Evolutionary conservation across 2,888 invertebrate genomes (phyloP), one percentile per base, ranked within the genome.

Genomic region (Pseudococcus jackbeardsleyi): DNA sequence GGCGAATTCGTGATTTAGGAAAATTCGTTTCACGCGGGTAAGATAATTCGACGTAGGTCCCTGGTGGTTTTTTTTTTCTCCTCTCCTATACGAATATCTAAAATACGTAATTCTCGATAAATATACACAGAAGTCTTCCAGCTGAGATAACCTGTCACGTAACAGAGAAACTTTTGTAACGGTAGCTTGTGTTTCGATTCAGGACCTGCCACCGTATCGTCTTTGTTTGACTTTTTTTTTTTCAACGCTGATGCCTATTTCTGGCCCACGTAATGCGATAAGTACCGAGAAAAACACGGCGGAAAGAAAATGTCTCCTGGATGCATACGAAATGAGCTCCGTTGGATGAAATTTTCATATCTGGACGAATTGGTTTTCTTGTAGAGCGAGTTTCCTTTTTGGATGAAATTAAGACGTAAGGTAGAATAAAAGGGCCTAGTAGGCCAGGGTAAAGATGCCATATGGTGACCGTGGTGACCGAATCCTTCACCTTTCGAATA

Each of bases 381-480:
- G 12, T 22, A 50, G 54, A 7, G 48, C 12, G 48, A 15, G 17
- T 46, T 82, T 82, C 46, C n/a, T 82, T 82, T 46, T 82, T 46
- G n/a, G n/a, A 82, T 19, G 46, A 82, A 82, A 82, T 82, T 82
- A 82, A 82, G 8, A 82, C 19, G 17, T 46, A 46, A 82, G 7
- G 19, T 15, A 26, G 39, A 39, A 79, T 9, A 64, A 22, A 64
- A 59, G 59, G 64, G n/a, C 19, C 42, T 82, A 82, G 64, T 48
- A 26, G 72, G 64, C 64, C 22, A 26, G 42, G 46, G 48, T 86
- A 68, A 42, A 39, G 85, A 86, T 79, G 88, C 88, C 88, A 88
- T 88, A 88, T 88, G 88, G 88, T 88, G 88, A 88, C 79, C 82
- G 88, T 79, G 48, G 82, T 88, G 82, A 88, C 88, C 88, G 42